Conservation (phyloP, 2,797 vertebrate species). For the Mallotus villosus region DNA sequence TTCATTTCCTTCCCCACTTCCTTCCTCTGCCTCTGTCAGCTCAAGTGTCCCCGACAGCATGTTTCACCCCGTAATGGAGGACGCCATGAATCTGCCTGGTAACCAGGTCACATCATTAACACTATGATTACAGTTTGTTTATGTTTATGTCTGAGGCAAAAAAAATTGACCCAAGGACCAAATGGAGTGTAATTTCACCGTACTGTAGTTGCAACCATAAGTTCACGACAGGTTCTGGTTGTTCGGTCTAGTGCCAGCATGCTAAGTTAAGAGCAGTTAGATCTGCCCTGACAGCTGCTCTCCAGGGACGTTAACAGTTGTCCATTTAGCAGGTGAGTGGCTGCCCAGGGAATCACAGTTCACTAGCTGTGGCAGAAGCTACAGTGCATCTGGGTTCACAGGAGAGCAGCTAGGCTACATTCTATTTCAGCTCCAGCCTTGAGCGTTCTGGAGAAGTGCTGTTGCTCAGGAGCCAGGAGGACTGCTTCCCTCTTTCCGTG, state of each 20-base stretch:
- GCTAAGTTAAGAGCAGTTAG: not conserved
- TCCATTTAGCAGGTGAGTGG: not conserved
- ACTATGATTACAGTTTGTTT: too few relatives aligned
- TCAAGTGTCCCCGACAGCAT: not conserved
- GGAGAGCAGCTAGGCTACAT: constrained; percentile 4
- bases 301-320: not conserved
- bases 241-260: not conserved
- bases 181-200: not conserved
- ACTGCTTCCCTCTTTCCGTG: not conserved
- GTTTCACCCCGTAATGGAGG: not conserved
- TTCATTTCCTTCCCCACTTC: not conserved
- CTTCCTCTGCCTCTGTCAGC: not conserved
- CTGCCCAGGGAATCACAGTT: not conserved
- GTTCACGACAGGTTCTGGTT: not conserved
- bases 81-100: not conserved
- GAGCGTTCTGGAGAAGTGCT: not conserved
- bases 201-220: not conserved
- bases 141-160: too few relatives aligned
- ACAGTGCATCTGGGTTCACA: not conserved
- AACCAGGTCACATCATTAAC: not conserved
- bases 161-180: not conserved
- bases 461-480: not conserved
- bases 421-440: not conserved
- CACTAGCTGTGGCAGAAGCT: not conserved
- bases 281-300: not conserved